Evolutionary conservation across 2,113 vertebrate genomes (phyloP).

Genomic region (Oreochromis aureus): DNA sequence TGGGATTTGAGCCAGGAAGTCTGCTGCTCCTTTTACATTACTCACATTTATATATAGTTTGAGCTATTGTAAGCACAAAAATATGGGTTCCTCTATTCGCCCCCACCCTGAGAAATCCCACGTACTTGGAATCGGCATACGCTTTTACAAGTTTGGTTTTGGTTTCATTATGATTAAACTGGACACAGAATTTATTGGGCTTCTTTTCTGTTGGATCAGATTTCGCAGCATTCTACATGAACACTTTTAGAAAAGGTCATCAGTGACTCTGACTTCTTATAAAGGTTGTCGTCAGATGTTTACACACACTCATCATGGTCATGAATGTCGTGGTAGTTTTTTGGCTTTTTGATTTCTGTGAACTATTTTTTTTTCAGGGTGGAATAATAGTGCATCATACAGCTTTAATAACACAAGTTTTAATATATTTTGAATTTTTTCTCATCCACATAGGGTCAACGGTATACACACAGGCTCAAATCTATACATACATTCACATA

Average conservation of each 20-base stretch:
- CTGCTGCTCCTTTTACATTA: neutral
- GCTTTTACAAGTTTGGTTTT: neutral
- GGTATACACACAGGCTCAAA: neutral
- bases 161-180: neutral
- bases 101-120: neutral
- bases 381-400: neutral
- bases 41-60: neutral
- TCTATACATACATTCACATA: neutral
- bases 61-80: neutral
- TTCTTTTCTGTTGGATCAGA: neutral
- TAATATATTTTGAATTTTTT: neutral
- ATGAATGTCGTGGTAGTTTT: neutral
- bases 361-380: neutral
- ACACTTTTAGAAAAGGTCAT: neutral
- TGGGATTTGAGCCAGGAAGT: neutral
- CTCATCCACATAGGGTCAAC: neutral
- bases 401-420: neutral
- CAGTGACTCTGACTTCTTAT: neutral
- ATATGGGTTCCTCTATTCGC: neutral
- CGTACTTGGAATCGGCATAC: neutral
- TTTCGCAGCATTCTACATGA: neutral
- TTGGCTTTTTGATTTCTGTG: neutral
- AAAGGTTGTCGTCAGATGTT: neutral
- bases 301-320: neutral
- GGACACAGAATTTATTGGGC: neutral